Conservation (phyloP, 2,888 invertebrate species). For the Scaptomyza cyrtandrae region DNA sequence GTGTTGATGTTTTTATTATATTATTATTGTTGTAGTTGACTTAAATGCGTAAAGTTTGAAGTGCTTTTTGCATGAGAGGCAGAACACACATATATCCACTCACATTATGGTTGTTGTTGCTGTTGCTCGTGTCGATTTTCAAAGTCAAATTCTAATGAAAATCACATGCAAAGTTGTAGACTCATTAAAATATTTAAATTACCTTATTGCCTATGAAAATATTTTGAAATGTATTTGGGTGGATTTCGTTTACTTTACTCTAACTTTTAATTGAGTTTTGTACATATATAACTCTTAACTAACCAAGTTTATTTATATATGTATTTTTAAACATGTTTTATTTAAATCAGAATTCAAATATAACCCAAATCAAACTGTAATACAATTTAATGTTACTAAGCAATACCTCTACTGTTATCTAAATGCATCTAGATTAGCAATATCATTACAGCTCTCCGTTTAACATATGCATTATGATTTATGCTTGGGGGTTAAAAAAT, state of each 20-base stretch:
- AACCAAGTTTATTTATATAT: no score
- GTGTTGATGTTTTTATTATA: neutral
- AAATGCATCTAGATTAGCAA: neutral
- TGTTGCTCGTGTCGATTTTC: conserved; percentile 27
- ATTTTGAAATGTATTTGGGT: neutral
- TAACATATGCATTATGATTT: conserved; percentile 8
- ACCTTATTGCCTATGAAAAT: neutral
- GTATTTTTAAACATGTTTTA: no score
- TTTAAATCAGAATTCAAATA: no score
- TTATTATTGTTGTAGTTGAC: conserved; percentile 29
- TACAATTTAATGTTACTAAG: neutral
- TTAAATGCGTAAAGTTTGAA: conserved; percentile 52
- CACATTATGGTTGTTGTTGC: conserved; percentile 20
- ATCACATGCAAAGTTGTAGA: conserved; percentile 10
- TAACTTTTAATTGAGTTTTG: neutral
- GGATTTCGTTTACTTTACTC: neutral
- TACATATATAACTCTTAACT: no score
- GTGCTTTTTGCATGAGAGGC: conserved; percentile 36
- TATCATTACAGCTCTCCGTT: conserved; percentile 17
- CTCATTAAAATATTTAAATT: conserved; percentile 27
- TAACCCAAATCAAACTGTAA: no score
- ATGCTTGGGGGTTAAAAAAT: conserved; percentile 18
- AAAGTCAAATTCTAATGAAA: conserved; percentile 25
- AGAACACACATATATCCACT: neutral
- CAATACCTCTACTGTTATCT: no score